Base-by-base conservation (phyloP, 2,888 invertebrate species). In the Muschampia plurimacula region DNA sequence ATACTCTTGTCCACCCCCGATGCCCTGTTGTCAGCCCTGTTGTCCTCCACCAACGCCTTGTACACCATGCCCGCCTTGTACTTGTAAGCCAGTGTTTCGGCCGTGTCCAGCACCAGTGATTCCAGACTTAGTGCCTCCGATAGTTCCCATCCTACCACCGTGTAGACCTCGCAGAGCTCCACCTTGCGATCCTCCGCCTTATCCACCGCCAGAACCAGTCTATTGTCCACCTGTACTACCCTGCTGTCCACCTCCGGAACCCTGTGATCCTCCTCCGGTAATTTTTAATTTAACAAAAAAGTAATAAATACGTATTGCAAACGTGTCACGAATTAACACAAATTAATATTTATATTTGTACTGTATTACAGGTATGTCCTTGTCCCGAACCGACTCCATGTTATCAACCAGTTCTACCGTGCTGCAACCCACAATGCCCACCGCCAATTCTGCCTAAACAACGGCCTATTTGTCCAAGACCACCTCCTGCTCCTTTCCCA, bases 351-450 rank as follows among this genome's bases (percentile, higher is more conserved):
- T 6, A 55, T 55, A n/a, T 13, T 63, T 36, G 49, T 60, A 7
- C 12, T 46, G 65, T 74, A 73, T 87, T 84, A 12, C 86, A 93
- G 93, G 78, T 91, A 0, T 80, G 81, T 79, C 93, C 86, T 66
- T 93, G 87, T 80, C 95, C 85, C 76, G 94, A 89, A 78, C 95
- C 85, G 15, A 90, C 82, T 22, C 87, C 86, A 0, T 93, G 92
- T 77, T 91, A 90, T 74, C 91, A 90, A 74, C 93, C 94, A 49
- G 90, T 92, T 4, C 77, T 93, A 41, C 94, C 94, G 1, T 89
- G 91, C 79, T 91, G 89, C 80, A 93, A 93, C 73, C 94, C 95
- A 0, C 92, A 95, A 75, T 95, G 95, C 77, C 95, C 95, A 3
- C 89, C 95, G 0, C 95, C 95, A 10, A 95, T 95, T 59, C 55